phyloP scores from a whole-genome alignment of 2,113 vertebrate genomes.

The Amia ocellicauda region DNA sequence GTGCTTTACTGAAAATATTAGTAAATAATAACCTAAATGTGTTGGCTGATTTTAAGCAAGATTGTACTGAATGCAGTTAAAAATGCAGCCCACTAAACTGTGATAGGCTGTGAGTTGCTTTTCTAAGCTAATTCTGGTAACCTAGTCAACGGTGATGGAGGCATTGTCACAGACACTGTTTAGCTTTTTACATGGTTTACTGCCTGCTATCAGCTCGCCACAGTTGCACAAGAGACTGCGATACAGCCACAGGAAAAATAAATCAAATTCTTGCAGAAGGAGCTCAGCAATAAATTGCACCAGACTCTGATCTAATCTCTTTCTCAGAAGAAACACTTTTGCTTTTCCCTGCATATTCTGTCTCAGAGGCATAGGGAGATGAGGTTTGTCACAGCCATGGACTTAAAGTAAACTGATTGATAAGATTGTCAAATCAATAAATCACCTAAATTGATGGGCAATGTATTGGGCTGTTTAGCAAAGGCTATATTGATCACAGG shows the following conservation, averaged over 20 bases:
- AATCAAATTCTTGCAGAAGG: conserved; percentile 33
- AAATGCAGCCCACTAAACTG: no score
- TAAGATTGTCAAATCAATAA: conserved; percentile 16
- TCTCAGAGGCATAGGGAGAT: background rate
- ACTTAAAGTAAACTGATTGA: conserved; percentile 15
- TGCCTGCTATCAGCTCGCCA: conserved; percentile 32
- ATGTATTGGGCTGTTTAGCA: conserved; percentile 24
- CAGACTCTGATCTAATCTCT: conserved; percentile 37
- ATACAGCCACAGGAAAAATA: conserved; percentile 31
- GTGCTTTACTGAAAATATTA: no score
- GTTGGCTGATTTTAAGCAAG: no score
- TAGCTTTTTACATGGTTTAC: conserved; percentile 43
- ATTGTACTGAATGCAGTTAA: no score
- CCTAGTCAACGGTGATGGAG: conserved; percentile 22
- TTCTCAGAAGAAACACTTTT: conserved; percentile 7
- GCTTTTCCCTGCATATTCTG: conserved; percentile 4
- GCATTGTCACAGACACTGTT: conserved; percentile 22
- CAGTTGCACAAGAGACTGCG: conserved; percentile 28
- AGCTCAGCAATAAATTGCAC: conserved; percentile 30
- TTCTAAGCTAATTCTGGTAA: no score
- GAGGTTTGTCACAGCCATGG: background rate
- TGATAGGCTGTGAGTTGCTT: no score
- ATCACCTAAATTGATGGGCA: conserved; percentile 4
- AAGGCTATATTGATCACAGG: conserved; percentile 8
- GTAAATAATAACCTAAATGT: no score